Conservation (phyloP, 2,113 vertebrate genomes). For the Kryptolebias marmoratus region DNA sequence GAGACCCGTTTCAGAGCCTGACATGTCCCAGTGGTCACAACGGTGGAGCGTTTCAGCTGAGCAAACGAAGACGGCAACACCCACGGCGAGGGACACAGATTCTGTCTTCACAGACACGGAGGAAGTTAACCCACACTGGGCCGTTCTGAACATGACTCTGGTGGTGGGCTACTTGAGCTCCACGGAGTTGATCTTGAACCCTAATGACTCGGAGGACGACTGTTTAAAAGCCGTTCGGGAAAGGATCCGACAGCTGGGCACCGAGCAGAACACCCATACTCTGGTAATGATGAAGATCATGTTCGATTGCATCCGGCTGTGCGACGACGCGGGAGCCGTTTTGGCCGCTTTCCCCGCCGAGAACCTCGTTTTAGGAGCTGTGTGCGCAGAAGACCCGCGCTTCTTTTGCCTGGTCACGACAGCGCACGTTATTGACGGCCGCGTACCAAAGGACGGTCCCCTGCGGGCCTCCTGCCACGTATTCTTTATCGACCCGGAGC, state of each 20-base stretch:
- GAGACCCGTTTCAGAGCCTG: conserved; percentile 85
- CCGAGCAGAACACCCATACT: conserved; percentile 91
- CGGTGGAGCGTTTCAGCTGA: conserved; percentile 60
- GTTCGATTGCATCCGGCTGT: conserved; percentile 91
- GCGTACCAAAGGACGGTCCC: conserved; percentile 72
- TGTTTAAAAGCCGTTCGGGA: conserved; percentile 89
- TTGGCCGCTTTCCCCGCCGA: conserved; percentile 93
- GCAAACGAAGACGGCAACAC: conserved; percentile 73
- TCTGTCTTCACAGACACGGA: conserved; percentile 79
- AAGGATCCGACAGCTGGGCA: conserved; percentile 89
- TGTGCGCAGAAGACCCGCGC: conserved; percentile 90
- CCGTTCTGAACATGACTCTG: conserved; percentile 90
- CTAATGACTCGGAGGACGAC: conserved; percentile 83
- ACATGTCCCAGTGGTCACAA: conserved; percentile 77
- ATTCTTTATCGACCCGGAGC: conserved; percentile 94
- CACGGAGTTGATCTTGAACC: conserved; percentile 88
- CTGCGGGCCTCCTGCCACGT: conserved; percentile 92
- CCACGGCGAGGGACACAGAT: conserved; percentile 70
- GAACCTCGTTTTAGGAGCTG: conserved; percentile 91
- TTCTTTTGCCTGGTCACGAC: conserved; percentile 94
- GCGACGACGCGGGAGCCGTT: conserved; percentile 84
- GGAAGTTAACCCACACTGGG: conserved; percentile 84
- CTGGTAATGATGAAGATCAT: conserved; percentile 92
- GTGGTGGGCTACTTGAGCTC: conserved; percentile 95
- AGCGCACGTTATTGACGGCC: conserved; percentile 81